Evolutionary conservation across 1,140 invertebrate species (phyloP), one percentile per base, ranked within the genome.

Genomic region (Diachasmimorpha longicaudata): DNA sequence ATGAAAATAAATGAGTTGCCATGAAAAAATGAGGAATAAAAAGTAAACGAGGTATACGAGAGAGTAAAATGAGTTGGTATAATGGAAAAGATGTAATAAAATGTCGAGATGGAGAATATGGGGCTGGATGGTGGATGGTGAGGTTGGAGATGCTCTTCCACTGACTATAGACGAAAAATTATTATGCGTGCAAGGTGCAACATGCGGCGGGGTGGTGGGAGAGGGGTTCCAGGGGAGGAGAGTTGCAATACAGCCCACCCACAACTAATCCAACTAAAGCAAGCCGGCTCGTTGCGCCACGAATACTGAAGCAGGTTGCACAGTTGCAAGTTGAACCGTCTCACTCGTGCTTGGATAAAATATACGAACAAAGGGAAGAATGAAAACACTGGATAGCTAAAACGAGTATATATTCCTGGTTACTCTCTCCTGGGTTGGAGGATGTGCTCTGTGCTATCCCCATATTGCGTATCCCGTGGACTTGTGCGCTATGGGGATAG

Each of bases 161-260:
- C 16, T 63, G 58, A 8, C 23, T 63, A 25, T 63, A 37, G n/a
- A 68, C 25, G 36, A 72, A 55, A 72, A 72, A 72, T 72, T 72
- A 72, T 72, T 72, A 72, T 72, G 70, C 70, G 70, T 58, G 48
- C 70, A 72, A 72, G 48, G 70, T 72, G 70, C 70, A 72, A 36
- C 46, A 72, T 48, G 70, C 66, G 66, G 25, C 14, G 16, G 66
- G 25, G n/a, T n/a, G n/a, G n/a, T n/a, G n/a, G n/a, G n/a, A n/a
- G n/a, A n/a, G n/a, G n/a, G n/a, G n/a, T n/a, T n/a, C n/a, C n/a
- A n/a, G n/a, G n/a, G n/a, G n/a, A n/a, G 36, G 66, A 19, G 6
- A 36, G 58, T 19, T 11, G 52, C 44, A 52, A 72, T 72, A 52
- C 70, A 72, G 70, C n/a, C 13, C 70, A 52, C 31, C 70, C 70